Evolutionary conservation across 2,113 vertebrate genomes (phyloP).

Genomic region (Corythaixoides concolor): DNA sequence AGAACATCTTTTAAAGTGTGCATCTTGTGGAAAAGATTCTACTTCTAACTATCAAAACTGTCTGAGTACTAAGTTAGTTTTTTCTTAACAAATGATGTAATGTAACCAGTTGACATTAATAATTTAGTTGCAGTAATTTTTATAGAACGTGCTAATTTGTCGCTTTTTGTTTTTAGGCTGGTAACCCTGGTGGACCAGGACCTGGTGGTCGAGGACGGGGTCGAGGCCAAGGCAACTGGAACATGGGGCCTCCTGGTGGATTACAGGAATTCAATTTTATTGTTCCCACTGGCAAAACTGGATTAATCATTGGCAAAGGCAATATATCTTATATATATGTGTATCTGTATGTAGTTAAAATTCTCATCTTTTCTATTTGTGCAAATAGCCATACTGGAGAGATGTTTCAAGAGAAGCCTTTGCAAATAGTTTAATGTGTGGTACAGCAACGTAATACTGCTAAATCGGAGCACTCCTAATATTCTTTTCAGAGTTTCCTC

Average conservation of each 20-base stretch:
- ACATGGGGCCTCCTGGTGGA: constrained; percentile 97
- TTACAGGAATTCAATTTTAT: constrained; percentile 98
- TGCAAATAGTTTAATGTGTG: not conserved
- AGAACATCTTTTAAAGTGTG: not conserved
- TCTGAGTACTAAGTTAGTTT: not conserved
- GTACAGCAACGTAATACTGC: not conserved
- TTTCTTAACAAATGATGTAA: not conserved
- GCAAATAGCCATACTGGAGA: not conserved
- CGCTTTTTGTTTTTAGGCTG: constrained; percentile 73
- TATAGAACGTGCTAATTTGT: not conserved
- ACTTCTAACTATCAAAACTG: not conserved
- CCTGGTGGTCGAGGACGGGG: constrained; percentile 94
- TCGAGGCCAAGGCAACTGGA: constrained; percentile 97
- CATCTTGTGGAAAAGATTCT: not conserved
- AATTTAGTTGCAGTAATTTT: not conserved
- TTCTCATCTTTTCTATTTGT: not conserved
- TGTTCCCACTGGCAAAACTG: constrained; percentile 96
- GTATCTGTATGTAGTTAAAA: not conserved
- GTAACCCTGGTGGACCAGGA: constrained; percentile 90
- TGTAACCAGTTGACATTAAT: not conserved
- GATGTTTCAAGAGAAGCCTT: not conserved
- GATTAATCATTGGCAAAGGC: constrained; percentile 98
- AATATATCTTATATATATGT: constrained; percentile 31
- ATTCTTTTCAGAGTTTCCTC: not conserved
- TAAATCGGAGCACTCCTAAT: not conserved